Base-by-base conservation (phyloP, 2,888 invertebrate genomes). In the Cephus sareptanus region DNA sequence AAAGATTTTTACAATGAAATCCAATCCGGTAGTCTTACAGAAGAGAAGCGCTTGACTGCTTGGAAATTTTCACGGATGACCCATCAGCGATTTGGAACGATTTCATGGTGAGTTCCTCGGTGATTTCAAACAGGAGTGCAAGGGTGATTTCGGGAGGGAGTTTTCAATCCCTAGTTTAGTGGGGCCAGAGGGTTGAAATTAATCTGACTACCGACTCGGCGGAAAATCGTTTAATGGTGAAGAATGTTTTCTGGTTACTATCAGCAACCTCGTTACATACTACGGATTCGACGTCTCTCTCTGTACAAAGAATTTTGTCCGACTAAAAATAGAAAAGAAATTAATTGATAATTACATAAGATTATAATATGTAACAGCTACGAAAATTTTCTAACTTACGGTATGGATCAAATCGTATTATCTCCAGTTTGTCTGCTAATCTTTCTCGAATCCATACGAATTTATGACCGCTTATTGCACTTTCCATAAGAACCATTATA, bases 401-500 rank as follows among this genome's bases (percentile, higher is more conserved):
- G 84, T 92, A 95, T 0, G 97, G 97, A 93, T 97, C 97, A 85
- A 95, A 97, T 77, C 93, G 90, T 80, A 96, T 92, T 0, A 94
- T 81, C 92, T 97, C 97, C 76, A 96, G 81, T 93, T 97, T 97
- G 15, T 97, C 97, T 1, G 92, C 95, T 74, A 96, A 89, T 83
- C 97, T 93, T 86, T 96, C 96, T 79, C 97, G 93, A 74, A 95
- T 93, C 79, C 91, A 89, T 79, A 93, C 94, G 79, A 94, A 93
- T 85, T 93, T 94, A 87, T 97, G 97, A 0, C 97, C 97, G 85
- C 94, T 95, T 3, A 96, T 96, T 76, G 95, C 92, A 92, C 97
- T 97, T 90, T 97, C 95, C 93, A 96, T 93, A 83, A 95, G 86
- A 12, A 97, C 97, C 95, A 97, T 94, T 75, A 97, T 93, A 80